Base-by-base conservation (phyloP, 2,113 vertebrate genomes). In the Pteruthius melanotis region DNA sequence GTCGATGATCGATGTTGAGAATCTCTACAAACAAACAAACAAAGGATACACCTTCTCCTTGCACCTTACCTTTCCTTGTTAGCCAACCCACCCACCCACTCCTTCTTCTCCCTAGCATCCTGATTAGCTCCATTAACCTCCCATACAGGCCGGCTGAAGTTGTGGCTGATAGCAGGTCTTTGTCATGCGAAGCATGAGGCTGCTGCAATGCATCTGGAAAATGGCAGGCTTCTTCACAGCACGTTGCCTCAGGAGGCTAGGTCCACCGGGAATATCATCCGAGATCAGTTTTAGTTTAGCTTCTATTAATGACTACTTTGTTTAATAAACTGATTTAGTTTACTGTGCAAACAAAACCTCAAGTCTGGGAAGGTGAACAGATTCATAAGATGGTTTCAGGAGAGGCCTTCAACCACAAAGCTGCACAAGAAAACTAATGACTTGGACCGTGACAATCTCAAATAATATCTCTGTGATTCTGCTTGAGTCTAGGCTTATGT, bases 281-380 rank as follows among this genome's bases (percentile, higher is more conserved):
- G 2, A 74, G 35, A 95, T 70, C 56, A 37, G 63, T 80, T 88
- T 75, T 63, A 40, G 93, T 88, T 95, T 93, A 90, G 56, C 83
- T 88, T 66, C 68, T 91, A 16, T 90, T 93, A 89, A 68, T 75
- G 83, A 77, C 59, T 83, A 47, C 40, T 68, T 66, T 13, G 39
- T 63, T 91, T 91, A 80, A 85, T 77, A 81, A 92, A 94, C 61
- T 81, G 85, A 93, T 85, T 91, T 83, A 47, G 28, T 90, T 91
- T 92, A 53, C 80, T 71, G 44, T 81, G 72, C 64, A 89, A 96
- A 92, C 88, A 93, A 94, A 94, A 44, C 79, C 56, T 24, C 72
- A 61, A 78, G 60, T 30, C 79, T 89, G 31, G 44, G 44, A 63
- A 92, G 47, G 76, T 78, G 71, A 92, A 75, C 15, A 77, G 59